phyloP scores from a whole-genome alignment of 2,888 invertebrate genomes.

The Marasmarcha lunaedactyla region DNA sequence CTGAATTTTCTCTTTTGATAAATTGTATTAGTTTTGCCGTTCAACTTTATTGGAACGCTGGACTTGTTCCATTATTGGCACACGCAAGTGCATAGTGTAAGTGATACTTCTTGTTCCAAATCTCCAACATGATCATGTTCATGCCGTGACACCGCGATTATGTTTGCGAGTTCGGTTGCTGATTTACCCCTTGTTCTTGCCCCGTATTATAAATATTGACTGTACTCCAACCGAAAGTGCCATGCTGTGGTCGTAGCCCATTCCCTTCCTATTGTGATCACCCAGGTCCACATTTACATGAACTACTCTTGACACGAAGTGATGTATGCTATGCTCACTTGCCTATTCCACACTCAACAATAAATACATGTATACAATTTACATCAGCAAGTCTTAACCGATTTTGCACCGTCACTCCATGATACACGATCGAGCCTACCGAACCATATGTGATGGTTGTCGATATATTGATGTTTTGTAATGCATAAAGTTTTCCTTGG shows the following conservation, averaged over 20 bases:
- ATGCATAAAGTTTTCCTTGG: too few relatives aligned
- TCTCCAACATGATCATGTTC: constrained; percentile 66
- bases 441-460: constrained; percentile 23
- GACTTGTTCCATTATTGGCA: constrained; percentile 64
- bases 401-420: constrained; percentile 75
- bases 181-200: constrained; percentile 28
- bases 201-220: neutral
- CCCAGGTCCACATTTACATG: constrained; percentile 23
- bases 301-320: constrained; percentile 38
- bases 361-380: constrained; percentile 28
- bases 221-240: constrained; percentile 51
- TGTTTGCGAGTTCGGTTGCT: constrained; percentile 65
- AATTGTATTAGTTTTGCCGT: constrained; percentile 46
- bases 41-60: constrained; percentile 53
- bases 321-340: constrained; percentile 46
- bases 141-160: constrained; percentile 54
- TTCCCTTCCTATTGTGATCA: constrained; percentile 35
- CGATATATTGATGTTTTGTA: constrained; percentile 21
- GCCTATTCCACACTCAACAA: constrained; percentile 42
- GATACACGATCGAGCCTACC: constrained; percentile 34
- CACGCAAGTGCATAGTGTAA: constrained; percentile 68
- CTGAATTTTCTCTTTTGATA: constrained; percentile 61
- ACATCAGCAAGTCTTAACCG: constrained; percentile 61
- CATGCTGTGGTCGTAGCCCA: constrained; percentile 64
- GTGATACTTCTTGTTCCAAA: constrained; percentile 72